These are phyloP conservation scores for Neocloeon triangulifer DNA, from an alignment of 1,140 invertebrate genomes.

Conservation along the genomic window DNA sequence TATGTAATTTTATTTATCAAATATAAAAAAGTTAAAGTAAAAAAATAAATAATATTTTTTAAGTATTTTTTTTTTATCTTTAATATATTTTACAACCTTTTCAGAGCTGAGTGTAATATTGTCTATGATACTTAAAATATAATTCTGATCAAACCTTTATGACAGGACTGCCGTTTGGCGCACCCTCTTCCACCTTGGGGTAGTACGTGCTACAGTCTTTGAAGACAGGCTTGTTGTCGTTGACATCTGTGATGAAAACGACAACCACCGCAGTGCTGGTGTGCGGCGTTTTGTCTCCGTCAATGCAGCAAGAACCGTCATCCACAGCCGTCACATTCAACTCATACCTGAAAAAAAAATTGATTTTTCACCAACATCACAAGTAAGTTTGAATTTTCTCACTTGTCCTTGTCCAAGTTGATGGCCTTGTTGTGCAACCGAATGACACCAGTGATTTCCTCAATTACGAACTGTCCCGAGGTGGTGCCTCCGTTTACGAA, in stretches of 20 bases:
- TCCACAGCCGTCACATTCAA: constrained; percentile 85
- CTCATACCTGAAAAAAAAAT: constrained; percentile 57
- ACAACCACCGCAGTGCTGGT: constrained; percentile 88
- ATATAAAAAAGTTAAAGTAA: too few relatives aligned
- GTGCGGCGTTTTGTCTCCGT: constrained; percentile 63
- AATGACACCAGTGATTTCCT: constrained; percentile 87
- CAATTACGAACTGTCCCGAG: constrained; percentile 83
- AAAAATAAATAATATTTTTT: too few relatives aligned
- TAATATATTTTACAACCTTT: too few relatives aligned
- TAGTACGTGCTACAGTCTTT: constrained; percentile 78
- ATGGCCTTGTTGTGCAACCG: constrained; percentile 56
- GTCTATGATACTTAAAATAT: neutral
- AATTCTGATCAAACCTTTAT: constrained; percentile 33
- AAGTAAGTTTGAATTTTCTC: too few relatives aligned
- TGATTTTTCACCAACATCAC: too few relatives aligned
- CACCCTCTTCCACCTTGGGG: constrained; percentile 81
- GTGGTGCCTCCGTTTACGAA: constrained; percentile 71
- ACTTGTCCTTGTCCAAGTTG: constrained; percentile 21
- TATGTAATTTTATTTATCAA: too few relatives aligned
- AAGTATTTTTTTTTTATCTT: too few relatives aligned
- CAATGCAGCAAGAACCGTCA: constrained; percentile 77
- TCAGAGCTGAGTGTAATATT: neutral
- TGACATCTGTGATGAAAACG: constrained; percentile 89
- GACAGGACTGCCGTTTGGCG: constrained; percentile 74
- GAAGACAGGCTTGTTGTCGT: constrained; percentile 86